phyloP scores from a whole-genome alignment of 2,797 vertebrate genomes.

The Malurus splendens region DNA sequence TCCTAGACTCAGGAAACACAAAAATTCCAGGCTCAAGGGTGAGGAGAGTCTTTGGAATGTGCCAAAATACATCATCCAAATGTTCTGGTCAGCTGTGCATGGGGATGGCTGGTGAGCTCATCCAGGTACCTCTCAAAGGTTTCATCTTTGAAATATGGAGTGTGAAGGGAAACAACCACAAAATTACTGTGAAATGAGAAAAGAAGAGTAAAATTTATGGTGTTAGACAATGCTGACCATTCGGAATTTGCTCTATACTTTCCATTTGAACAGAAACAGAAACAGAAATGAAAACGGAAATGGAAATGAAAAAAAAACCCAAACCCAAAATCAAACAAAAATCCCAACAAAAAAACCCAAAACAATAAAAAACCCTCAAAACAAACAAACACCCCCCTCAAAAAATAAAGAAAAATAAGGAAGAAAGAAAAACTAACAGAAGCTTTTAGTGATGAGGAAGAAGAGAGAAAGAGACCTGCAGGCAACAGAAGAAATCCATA shows the following conservation, averaged over 20 bases:
- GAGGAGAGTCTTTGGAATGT: not conserved
- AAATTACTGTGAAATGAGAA: not conserved
- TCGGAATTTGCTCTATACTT: not conserved
- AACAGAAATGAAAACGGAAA: too few relatives aligned
- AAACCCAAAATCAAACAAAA: too few relatives aligned
- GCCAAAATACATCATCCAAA: not conserved
- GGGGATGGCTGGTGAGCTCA: not conserved
- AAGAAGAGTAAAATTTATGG: fast-evolving
- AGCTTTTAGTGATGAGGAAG: not conserved
- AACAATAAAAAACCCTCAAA: too few relatives aligned
- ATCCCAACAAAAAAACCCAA: too few relatives aligned
- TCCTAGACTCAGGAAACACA: not conserved
- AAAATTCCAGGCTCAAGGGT: not conserved
- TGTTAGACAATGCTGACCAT: not conserved
- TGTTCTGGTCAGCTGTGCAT: too few relatives aligned
- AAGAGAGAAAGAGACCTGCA: not conserved
- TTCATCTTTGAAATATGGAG: not conserved
- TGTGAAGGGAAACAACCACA: not conserved
- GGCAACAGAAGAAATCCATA: not conserved
- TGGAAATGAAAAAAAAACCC: too few relatives aligned
- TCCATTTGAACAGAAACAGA: too few relatives aligned
- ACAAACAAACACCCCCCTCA: too few relatives aligned
- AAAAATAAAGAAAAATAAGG: not conserved
- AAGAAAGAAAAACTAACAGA: fast-evolving
- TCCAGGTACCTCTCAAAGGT: too few relatives aligned